A percentile compares a stretch with the other conserved stretches of the same genome.
These are phyloP conservation scores for Drosophila bunnanda DNA, from an alignment of 2,888 invertebrate genomes.

Conservation along the genomic window DNA sequence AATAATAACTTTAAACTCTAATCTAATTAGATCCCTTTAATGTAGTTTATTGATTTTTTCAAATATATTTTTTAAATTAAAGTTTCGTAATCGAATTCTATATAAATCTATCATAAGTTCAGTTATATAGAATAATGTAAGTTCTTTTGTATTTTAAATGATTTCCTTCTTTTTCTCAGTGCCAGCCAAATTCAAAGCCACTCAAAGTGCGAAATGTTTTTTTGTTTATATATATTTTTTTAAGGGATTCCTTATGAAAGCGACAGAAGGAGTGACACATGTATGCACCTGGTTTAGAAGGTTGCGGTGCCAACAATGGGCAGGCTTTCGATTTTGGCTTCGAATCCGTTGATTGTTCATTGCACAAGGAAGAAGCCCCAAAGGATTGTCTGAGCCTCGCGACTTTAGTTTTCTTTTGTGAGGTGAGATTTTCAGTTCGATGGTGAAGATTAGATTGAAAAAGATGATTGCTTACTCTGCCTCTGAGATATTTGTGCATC, in stretches of 20 bases:
- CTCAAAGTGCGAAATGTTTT: slow-evolving; percentile 64
- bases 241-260: slow-evolving; percentile 56
- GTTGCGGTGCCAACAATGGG: slow-evolving; percentile 48
- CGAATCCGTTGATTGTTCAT: slow-evolving; percentile 33
- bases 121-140: neutral
- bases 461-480: slow-evolving; percentile 10
- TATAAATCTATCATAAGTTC: neutral
- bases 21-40: too few relatives aligned
- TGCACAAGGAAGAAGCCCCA: slow-evolving; percentile 12
- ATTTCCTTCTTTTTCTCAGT: neutral
- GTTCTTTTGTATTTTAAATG: neutral
- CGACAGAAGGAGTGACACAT: slow-evolving; percentile 83
- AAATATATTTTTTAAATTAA: too few relatives aligned
- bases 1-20: too few relatives aligned
- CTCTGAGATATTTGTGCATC: neutral
- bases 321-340: slow-evolving; percentile 38
- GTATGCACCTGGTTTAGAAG: slow-evolving; percentile 84
- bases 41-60: too few relatives aligned
- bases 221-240: slow-evolving; percentile 5
- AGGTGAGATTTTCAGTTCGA: slow-evolving; percentile 1
- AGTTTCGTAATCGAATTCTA: neutral
- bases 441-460: slow-evolving; percentile 23
- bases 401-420: neutral
- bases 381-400: slow-evolving; percentile 3
- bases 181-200: slow-evolving; percentile 63